Conservation (phyloP, 2,113 vertebrate species). For the Rhinichthys klamathensis region DNA sequence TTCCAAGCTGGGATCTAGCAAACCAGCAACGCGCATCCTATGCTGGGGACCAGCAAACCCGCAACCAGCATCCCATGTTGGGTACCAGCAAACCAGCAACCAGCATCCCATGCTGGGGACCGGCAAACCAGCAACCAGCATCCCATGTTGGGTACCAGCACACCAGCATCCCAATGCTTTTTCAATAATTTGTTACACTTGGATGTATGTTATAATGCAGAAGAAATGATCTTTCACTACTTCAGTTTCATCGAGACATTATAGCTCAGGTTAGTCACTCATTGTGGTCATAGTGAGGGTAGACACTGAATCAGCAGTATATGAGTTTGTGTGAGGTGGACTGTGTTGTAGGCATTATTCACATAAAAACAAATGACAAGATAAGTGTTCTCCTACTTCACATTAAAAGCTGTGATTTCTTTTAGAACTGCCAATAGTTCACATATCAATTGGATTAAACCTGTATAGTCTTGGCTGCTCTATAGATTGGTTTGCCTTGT, state of each 20-base stretch:
- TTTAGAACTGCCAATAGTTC: background rate
- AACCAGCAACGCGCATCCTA: too few species aligned
- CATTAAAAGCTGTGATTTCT: background rate
- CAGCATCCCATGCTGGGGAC: too few species aligned
- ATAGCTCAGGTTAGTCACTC: background rate
- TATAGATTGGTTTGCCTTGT: background rate
- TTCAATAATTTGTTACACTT: background rate
- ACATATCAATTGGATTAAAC: background rate
- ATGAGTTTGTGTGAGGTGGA: background rate
- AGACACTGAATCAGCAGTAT: background rate
- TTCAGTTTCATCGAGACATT: background rate
- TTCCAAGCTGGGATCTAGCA: too few species aligned
- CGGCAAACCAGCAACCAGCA: too few species aligned
- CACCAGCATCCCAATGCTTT: background rate
- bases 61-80: too few species aligned
- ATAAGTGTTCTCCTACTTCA: background rate
- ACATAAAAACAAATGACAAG: conserved; percentile 4
- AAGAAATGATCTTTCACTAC: background rate
- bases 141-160: too few species aligned
- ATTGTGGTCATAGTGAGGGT: background rate
- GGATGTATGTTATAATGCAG: background rate
- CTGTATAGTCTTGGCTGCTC: background rate
- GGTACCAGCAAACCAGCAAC: too few species aligned
- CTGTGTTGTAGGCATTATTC: background rate
- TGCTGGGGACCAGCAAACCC: too few species aligned